A percentile compares a stretch with the other conserved stretches of the same genome.
Evolutionary conservation across 2,797 vertebrate genomes (phyloP).

Genomic region (Catharus ustulatus): DNA sequence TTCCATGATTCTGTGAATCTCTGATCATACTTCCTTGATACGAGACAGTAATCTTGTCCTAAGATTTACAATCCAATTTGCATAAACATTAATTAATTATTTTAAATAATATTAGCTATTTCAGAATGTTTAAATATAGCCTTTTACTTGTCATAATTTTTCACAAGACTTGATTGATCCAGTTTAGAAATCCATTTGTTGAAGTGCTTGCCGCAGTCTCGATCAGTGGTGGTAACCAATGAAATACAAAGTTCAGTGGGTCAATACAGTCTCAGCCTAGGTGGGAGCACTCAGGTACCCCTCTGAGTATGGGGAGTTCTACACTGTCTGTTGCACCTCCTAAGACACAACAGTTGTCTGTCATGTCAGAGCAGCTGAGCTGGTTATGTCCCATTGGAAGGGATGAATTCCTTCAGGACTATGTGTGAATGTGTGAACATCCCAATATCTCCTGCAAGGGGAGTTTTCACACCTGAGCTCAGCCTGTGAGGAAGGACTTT

Average conservation of each 20-base stretch:
- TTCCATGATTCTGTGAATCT: background rate
- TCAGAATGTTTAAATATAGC: background rate
- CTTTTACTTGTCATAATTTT: background rate
- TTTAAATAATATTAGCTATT: background rate
- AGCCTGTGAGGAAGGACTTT: background rate
- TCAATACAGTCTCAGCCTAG: background rate
- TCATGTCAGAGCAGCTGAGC: background rate
- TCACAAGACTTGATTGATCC: background rate
- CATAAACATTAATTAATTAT: background rate
- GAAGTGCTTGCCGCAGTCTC: rapidly evolving
- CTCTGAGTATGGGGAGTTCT: rapidly evolving
- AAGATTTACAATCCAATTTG: background rate
- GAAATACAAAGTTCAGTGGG: background rate
- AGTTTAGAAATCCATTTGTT: background rate
- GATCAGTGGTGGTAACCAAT: background rate
- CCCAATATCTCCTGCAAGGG: background rate
- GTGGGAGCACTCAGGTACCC: background rate
- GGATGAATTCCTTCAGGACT: background rate
- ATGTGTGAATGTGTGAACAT: rapidly evolving
- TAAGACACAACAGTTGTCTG: background rate
- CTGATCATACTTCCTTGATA: background rate
- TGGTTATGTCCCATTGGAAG: too few species aligned
- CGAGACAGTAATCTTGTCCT: background rate
- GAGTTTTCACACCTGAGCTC: background rate
- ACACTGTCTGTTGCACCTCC: background rate